A percentile compares a stretch with the other conserved stretches of the same genome.
Evolutionary conservation across 2,888 invertebrate genomes (phyloP).

Genomic region (Nemurella pictetii): DNA sequence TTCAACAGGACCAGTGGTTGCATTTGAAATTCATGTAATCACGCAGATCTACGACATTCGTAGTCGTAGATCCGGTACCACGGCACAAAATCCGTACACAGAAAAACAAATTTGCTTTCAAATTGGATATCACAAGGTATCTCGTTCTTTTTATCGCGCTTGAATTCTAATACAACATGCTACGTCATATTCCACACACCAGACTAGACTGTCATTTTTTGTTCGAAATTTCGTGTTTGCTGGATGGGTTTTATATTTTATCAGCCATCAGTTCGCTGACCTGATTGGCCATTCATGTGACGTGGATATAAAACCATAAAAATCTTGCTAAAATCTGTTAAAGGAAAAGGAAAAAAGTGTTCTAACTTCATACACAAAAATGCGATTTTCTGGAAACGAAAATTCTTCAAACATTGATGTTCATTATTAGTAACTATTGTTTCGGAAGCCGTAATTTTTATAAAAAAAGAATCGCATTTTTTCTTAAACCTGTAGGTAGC

Average conservation of each 20-base stretch:
- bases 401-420: too few relatives aligned
- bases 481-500: not conserved
- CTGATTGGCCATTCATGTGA: not conserved
- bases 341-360: not conserved
- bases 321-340: not conserved
- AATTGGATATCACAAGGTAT: conserved; percentile 9
- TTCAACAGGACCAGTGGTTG: not conserved
- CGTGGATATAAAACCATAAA: not conserved
- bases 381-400: too few relatives aligned
- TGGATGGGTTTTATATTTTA: not conserved
- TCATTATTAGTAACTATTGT: too few relatives aligned
- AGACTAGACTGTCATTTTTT: not conserved
- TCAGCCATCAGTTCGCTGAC: not conserved
- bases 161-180: not conserved
- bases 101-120: conserved; percentile 6
- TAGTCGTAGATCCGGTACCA: too few relatives aligned
- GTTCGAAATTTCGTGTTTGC: not conserved
- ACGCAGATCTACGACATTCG: not conserved
- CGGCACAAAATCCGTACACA: not conserved
- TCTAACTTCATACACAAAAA: too few relatives aligned
- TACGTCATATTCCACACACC: not conserved
- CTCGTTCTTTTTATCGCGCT: not conserved
- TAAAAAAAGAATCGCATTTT: not conserved
- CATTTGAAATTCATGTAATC: not conserved
- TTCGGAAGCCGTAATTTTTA: too few relatives aligned